Evolutionary conservation across 1,140 invertebrate genomes (phyloP).

Genomic region (Panagrolaimus sp.): DNA sequence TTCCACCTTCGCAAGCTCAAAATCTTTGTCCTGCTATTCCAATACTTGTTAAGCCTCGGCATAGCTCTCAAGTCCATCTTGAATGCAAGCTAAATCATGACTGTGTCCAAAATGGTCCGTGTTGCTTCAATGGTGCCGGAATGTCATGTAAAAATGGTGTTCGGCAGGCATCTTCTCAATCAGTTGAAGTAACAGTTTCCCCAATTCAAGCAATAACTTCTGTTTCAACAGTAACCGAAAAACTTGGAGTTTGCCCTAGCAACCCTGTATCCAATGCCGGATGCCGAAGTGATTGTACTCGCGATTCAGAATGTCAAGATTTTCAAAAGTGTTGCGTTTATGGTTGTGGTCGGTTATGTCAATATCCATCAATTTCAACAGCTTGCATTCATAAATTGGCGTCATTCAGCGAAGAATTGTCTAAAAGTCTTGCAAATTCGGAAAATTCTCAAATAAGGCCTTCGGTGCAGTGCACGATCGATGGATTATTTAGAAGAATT

Average conservation of each 20-base stretch:
- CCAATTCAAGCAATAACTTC: conserved; percentile 7
- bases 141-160: conserved; percentile 31
- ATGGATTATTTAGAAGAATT: conserved; percentile 33
- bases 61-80: conserved; percentile 1
- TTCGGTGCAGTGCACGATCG: conserved; percentile 26
- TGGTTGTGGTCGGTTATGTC: conserved; percentile 41
- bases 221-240: not conserved
- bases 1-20: conserved; percentile 2
- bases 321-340: conserved; percentile 38
- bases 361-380: conserved; percentile 30
- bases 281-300: conserved; percentile 36
- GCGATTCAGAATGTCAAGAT: conserved; percentile 35
- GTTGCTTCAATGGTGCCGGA: conserved; percentile 50
- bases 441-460: conserved; percentile 16
- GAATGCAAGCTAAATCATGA: conserved; percentile 34
- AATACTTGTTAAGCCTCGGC: conserved; percentile 11
- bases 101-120: conserved; percentile 33
- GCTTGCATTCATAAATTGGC: conserved; percentile 43
- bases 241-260: conserved; percentile 28
- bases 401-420: conserved; percentile 23
- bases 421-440: conserved; percentile 25
- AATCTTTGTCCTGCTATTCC: conserved; percentile 38
- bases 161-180: not conserved
- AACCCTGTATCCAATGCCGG: conserved; percentile 39
- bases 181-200: not conserved